Base-by-base conservation (phyloP, 2,888 invertebrate genomes). In the Candidula unifasciata region DNA sequence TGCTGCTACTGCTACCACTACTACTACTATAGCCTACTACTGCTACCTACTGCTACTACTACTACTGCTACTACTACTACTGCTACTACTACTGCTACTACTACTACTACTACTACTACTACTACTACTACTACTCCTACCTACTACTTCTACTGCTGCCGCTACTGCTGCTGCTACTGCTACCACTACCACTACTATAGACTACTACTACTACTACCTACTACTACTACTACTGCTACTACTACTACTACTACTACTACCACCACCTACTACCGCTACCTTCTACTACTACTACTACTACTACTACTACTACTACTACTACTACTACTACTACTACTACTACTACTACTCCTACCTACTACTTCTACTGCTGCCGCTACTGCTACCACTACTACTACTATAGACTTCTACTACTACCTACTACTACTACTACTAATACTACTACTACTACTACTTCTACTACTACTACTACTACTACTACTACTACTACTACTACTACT, bases 261-360 rank as follows among this genome's bases (percentile, higher is more conserved):
- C 24, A 76, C 76, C 5, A 54, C 18, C 16, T 5, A 27, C 16
- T 5, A 10, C 3, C 60, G 5, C 5, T 18, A 10, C 5, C 60
- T 24, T 10, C 60, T 60, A 60, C 60, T 69, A 18, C 80, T 80
- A 60, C 78, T 78, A 78, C 78, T 78, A 78, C 78, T 78, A 78
- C 74, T 82, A 44, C 66, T 79, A 60, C 83, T 52, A 30, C 79
- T 69, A 57, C 80, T 79, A 37, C 69, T 69, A 60, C 83, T 64
- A 44, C 71, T 69, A 77, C 83, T 78, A 71, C 78, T 78, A 78
- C 78, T 78, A 78, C 78, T 78, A 78, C 78, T 80, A 80, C 69
- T 80, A 80, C 68, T 68, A 66, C 68, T 80, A 69, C 69, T 44
- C 3, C 10, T 44, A 44, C 60, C 54, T 13, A 54, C 54, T 54